These are phyloP conservation scores for Ginglymostoma cirratum DNA, from an alignment of 2,113 vertebrate species.

Conservation along the genomic window DNA sequence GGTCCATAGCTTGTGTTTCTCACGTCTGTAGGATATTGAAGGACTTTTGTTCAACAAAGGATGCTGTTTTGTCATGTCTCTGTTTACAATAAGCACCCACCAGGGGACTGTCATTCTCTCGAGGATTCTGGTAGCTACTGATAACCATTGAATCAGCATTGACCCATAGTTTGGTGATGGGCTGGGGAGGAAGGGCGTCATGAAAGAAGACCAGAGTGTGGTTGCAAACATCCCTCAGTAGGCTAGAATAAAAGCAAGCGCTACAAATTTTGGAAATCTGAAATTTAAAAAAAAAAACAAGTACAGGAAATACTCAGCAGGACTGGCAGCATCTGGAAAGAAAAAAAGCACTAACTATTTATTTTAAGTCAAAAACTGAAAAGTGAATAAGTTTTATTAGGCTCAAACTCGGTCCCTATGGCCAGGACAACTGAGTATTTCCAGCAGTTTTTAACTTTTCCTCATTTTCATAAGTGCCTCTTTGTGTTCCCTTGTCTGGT, in stretches of 20 bases:
- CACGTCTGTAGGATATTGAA: background rate
- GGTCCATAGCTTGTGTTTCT: background rate
- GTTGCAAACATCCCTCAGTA: background rate
- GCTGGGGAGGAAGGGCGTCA: background rate
- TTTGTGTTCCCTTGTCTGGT: background rate
- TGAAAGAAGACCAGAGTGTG: background rate
- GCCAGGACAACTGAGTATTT: too few species aligned
- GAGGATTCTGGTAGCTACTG: background rate
- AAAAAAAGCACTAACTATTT: too few species aligned
- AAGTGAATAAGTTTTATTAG: too few species aligned
- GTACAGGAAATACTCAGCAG: too few species aligned
- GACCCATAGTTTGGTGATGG: background rate
- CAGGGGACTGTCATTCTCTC: background rate
- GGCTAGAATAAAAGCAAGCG: too few species aligned
- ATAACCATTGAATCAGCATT: background rate
- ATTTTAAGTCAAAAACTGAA: too few species aligned
- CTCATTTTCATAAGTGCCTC: background rate
- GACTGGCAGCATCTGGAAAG: too few species aligned
- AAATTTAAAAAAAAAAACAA: too few species aligned
- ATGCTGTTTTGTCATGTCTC: too few species aligned
- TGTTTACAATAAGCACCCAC: background rate
- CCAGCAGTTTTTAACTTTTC: too few species aligned
- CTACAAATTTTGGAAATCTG: too few species aligned
- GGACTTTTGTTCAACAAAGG: background rate
- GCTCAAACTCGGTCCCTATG: too few species aligned